These are phyloP conservation scores for Mythimna loreyi DNA, from an alignment of 2,888 invertebrate species.

Conservation along the genomic window DNA sequence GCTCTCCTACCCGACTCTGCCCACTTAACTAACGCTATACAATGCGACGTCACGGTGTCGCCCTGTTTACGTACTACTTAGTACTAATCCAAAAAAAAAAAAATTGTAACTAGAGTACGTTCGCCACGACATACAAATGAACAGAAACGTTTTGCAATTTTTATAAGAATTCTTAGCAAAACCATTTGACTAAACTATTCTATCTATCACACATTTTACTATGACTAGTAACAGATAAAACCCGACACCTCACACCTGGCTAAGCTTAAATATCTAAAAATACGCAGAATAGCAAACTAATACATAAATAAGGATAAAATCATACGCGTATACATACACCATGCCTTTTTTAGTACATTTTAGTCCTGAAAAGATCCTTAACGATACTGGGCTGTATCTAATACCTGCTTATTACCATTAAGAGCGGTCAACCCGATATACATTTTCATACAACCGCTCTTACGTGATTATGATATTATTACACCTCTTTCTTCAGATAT, in stretches of 20 bases:
- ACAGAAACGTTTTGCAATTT: no score
- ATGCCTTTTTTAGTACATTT: constrained; percentile 8
- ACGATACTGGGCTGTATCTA: constrained; percentile 22
- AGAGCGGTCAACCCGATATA: no score
- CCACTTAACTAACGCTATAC: no score
- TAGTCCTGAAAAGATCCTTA: constrained; percentile 35
- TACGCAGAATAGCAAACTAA: not conserved
- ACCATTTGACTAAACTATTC: not conserved
- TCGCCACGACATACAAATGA: no score
- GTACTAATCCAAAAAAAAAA: no score
- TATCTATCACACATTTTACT: constrained; percentile 8
- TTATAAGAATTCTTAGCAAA: not conserved
- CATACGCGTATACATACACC: constrained; percentile 18
- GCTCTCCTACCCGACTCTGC: no score
- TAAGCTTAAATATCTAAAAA: constrained; percentile 22
- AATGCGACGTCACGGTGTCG: no score
- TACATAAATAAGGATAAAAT: constrained; percentile 33
- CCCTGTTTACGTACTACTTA: no score
- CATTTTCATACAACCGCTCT: no score
- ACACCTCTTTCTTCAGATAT: no score
- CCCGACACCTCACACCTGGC: constrained; percentile 33
- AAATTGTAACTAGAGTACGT: no score
- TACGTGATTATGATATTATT: no score
- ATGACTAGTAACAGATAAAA: constrained; percentile 3
- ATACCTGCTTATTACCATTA: constrained; percentile 45